Base-by-base conservation (phyloP, 2,888 invertebrate genomes). In the Apamea epomidion region DNA sequence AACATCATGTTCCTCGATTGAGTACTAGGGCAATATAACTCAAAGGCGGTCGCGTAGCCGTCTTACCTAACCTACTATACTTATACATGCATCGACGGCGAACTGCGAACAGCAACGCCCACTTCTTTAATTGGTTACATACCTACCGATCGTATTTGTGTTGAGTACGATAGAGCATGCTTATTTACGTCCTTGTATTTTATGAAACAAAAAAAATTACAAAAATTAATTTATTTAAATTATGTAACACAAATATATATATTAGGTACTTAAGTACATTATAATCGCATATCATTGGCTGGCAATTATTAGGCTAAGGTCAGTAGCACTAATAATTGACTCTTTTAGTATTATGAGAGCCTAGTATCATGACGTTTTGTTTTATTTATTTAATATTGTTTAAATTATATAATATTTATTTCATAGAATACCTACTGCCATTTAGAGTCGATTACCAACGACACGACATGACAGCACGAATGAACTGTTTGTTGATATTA, bases 301-400 rank as follows among this genome's bases (percentile, higher is more conserved):
- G 32, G 18, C 18, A 70, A 51, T 73, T 48, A 70, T 69, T 37
- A 25, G 25, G 21, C 42, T 72, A 45, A 65, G 65, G 73, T 77
- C 45, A 65, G 54, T 16, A 73, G n/a, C 51, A 18, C 0, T 58
- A 42, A 76, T 64, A 67, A 68, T 54, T 60, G 5, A 70, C 89
- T 90, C 89, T 85, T 89, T 54, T 37, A 68, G 78, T 69, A 76
- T 81, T 86, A 90, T 92, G 91, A n/a, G 67, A 42, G 86, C 91
- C 91, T 92, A 86, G 91, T 92, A 90, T 76, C 80, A 80, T 80
- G 78, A 81, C 84, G 87, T 87, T 89, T 90, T 91, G 89, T 90
- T 90, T 91, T 90, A 91, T 91, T 91, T 91, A 92, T 91, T 89
- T 89, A 86, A 86, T n/a, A 87, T 89, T 86, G 81, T 87, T 75